Conservation (phyloP, 2,888 invertebrate genomes). For the Syritta pipiens region DNA sequence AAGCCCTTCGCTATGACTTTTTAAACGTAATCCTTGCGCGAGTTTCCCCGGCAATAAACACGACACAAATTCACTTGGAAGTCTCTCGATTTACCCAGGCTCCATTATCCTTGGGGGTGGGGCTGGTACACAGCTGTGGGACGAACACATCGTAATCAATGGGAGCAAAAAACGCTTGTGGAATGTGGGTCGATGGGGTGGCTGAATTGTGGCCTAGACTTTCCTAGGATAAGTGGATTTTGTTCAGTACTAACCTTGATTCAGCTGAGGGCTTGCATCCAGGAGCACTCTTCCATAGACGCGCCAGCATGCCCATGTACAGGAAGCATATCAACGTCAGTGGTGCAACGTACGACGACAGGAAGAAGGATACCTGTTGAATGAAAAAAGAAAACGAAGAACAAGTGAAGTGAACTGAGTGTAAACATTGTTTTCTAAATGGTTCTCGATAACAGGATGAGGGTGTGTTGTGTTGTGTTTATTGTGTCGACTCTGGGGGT, state of each 20-base stretch:
- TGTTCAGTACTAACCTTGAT: conserved; percentile 77
- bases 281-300: conserved; percentile 89
- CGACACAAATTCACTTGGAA: too few relatives aligned
- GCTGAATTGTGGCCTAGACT: neutral
- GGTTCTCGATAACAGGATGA: too few relatives aligned
- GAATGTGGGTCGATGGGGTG: neutral
- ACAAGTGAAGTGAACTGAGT: neutral
- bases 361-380: conserved; percentile 89
- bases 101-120: too few relatives aligned
- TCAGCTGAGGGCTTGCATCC: conserved; percentile 91
- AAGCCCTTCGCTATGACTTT: too few relatives aligned
- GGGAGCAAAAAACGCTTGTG: neutral
- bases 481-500: too few relatives aligned
- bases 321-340: conserved; percentile 91
- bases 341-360: conserved; percentile 93
- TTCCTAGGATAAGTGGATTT: conserved; percentile 14
- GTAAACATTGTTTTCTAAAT: neutral
- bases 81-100: neutral
- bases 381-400: conserved; percentile 27
- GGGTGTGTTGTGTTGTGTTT: too few relatives aligned
- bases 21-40: conserved; percentile 16
- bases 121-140: too few relatives aligned
- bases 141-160: too few relatives aligned
- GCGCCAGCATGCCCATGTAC: conserved; percentile 93
- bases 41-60: conserved; percentile 23